phyloP scores from a whole-genome alignment of 2,113 vertebrate genomes.

The Larimichthys crocea region DNA sequence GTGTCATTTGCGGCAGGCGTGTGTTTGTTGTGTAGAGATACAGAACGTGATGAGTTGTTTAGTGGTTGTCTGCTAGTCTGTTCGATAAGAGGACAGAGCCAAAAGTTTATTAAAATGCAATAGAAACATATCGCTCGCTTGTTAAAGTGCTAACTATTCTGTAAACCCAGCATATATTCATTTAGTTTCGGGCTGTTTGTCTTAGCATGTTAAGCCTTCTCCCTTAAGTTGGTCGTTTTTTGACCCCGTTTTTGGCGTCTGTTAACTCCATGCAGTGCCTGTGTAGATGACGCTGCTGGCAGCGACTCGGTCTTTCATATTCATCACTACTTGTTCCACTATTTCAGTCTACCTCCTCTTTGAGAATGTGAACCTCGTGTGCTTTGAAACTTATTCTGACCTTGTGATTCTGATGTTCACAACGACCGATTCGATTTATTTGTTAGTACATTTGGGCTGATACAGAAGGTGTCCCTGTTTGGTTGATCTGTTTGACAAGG shows the following conservation, averaged over 20 bases:
- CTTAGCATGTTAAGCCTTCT: conserved; percentile 14
- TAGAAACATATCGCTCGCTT: conserved; percentile 43
- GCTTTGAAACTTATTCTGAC: conserved; percentile 10
- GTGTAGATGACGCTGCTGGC: conserved; percentile 73
- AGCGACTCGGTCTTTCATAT: conserved; percentile 51
- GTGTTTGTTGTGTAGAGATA: conserved; percentile 34
- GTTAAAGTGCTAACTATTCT: conserved; percentile 42
- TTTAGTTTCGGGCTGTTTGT: conserved; percentile 36
- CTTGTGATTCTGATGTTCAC: conserved; percentile 37
- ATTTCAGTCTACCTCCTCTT: conserved; percentile 41
- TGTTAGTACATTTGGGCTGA: conserved; percentile 12
- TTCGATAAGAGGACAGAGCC: conserved; percentile 63
- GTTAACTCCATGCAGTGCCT: conserved; percentile 41
- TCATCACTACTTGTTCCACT: conserved; percentile 31
- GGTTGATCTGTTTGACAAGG: conserved; percentile 42
- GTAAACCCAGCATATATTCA: conserved; percentile 64
- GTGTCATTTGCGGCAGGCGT: conserved; percentile 28
- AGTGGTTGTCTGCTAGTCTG: conserved; percentile 33
- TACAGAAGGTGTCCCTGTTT: not conserved
- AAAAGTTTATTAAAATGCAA: conserved; percentile 64
- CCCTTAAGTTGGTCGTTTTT: not conserved
- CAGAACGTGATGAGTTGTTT: conserved; percentile 3
- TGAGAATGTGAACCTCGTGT: conserved; percentile 64
- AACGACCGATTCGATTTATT: not conserved
- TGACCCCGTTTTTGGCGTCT: conserved; percentile 9